Evolutionary conservation across 1,140 invertebrate genomes (phyloP).

Genomic region (Thaumatotibia leucotreta): DNA sequence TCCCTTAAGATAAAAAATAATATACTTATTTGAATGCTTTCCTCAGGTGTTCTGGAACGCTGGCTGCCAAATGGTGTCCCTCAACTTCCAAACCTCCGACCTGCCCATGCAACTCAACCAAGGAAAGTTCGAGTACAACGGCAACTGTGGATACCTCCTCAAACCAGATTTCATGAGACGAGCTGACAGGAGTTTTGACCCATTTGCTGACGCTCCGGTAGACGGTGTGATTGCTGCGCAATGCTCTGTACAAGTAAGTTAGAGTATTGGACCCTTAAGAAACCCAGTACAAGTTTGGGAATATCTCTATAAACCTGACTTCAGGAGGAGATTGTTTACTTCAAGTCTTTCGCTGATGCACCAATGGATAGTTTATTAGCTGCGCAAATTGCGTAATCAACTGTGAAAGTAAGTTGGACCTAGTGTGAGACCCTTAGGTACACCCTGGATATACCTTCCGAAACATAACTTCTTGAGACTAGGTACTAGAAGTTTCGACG

Average conservation of each 20-base stretch:
- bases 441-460: background rate
- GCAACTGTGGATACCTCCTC: conserved; percentile 96
- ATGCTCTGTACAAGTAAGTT: conserved; percentile 93
- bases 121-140: conserved; percentile 99
- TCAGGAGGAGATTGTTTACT: too few species aligned
- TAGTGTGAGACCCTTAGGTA: background rate
- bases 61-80: conserved; percentile 97
- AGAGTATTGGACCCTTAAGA: too few species aligned
- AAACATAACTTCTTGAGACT: too few species aligned
- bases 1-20: too few species aligned
- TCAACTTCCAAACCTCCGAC: conserved; percentile 99
- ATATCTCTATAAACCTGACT: too few species aligned
- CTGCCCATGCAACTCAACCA: conserved; percentile 99
- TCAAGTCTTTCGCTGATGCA: too few species aligned
- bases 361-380: background rate
- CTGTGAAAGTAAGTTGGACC: conserved; percentile 91
- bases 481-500: too few species aligned
- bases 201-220: conserved; percentile 99
- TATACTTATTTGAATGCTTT: too few species aligned
- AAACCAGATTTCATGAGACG: conserved; percentile 99
- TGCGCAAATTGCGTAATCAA: conserved; percentile 95
- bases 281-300: too few species aligned
- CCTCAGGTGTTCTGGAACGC: conserved; percentile 93
- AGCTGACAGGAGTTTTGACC: conserved; percentile 97
- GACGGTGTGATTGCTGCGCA: conserved; percentile 99